A percentile compares a stretch with the other conserved stretches of the same genome.
phyloP scores from a whole-genome alignment of 2,797 vertebrate genomes.

The Acipenser transmontanus region DNA sequence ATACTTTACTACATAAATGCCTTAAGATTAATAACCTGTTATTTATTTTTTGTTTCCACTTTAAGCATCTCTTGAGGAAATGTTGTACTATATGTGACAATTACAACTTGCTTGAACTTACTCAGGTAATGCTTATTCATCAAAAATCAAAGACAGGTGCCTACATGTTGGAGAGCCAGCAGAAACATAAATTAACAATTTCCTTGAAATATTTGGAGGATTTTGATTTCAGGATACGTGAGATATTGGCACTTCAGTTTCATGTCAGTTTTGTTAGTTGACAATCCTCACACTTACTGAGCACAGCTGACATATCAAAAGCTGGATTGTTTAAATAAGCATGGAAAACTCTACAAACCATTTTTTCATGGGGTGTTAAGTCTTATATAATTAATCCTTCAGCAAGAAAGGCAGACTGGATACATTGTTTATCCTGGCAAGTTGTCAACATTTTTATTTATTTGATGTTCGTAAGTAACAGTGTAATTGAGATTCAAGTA shows the following conservation, averaged over 20 bases:
- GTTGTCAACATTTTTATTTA: slow-evolving; percentile 14
- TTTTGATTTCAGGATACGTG: too few species aligned
- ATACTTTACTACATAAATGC: too few species aligned
- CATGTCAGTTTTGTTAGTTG: slow-evolving; percentile 16
- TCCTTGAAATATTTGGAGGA: too few species aligned
- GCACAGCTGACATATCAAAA: slow-evolving; percentile 18
- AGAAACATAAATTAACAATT: too few species aligned
- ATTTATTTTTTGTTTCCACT: too few species aligned
- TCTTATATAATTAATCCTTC: slow-evolving; percentile 19
- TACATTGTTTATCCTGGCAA: slow-evolving; percentile 12
- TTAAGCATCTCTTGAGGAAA: too few species aligned
- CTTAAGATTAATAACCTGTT: too few species aligned
- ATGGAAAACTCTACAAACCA: slow-evolving; percentile 4
- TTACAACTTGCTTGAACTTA: background rate
- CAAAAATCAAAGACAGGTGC: background rate
- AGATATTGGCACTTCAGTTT: slow-evolving; percentile 5
- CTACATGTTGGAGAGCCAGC: too few species aligned
- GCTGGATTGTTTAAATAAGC: slow-evolving; percentile 20
- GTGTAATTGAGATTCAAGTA: slow-evolving; percentile 18
- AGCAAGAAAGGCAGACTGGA: slow-evolving; percentile 2
- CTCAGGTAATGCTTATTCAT: background rate
- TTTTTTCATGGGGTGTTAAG: slow-evolving; percentile 14
- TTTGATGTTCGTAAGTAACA: slow-evolving; percentile 12
- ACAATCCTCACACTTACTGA: slow-evolving; percentile 17
- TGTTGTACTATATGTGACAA: too few species aligned